These are phyloP conservation scores for Scrobipalpa atriplicella DNA, from an alignment of 2,888 invertebrate genomes.

Conservation along the genomic window DNA sequence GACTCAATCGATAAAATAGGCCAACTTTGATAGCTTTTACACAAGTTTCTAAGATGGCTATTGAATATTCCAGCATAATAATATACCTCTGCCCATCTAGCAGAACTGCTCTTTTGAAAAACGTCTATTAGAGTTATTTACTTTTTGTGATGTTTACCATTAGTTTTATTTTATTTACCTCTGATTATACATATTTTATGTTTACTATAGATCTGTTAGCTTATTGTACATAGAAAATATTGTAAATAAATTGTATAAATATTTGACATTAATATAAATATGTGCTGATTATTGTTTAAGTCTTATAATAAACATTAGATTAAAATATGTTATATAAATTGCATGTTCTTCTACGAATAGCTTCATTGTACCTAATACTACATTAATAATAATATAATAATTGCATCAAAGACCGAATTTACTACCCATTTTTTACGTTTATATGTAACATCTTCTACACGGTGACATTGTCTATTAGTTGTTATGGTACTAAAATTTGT, in stretches of 20 bases:
- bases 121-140: background rate
- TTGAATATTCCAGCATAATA: too few relatives aligned
- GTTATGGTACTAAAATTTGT: background rate
- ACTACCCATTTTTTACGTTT: slow-evolving; percentile 20
- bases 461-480: background rate
- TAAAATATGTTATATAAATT: slow-evolving; percentile 7
- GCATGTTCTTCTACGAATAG: slow-evolving; percentile 9
- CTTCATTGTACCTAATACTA: slow-evolving; percentile 44
- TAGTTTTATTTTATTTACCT: slow-evolving; percentile 48
- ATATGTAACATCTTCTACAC: background rate
- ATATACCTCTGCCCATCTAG: too few relatives aligned
- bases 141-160: slow-evolving; percentile 69
- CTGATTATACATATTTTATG: slow-evolving; percentile 38
- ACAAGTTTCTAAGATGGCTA: too few relatives aligned
- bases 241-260: slow-evolving; percentile 65
- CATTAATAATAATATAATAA: slow-evolving; percentile 45
- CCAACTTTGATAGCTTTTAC: too few relatives aligned
- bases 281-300: slow-evolving; percentile 21
- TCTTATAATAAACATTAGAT: slow-evolving; percentile 16
- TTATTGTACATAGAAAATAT: slow-evolving; percentile 56
- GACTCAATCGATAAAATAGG: too few relatives aligned
- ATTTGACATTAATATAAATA: slow-evolving; percentile 37
- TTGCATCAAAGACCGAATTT: background rate
- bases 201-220: slow-evolving; percentile 64
- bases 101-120: too few relatives aligned